phyloP scores from a whole-genome alignment of 1,140 invertebrate genomes.

The Drosophila santomea region DNA sequence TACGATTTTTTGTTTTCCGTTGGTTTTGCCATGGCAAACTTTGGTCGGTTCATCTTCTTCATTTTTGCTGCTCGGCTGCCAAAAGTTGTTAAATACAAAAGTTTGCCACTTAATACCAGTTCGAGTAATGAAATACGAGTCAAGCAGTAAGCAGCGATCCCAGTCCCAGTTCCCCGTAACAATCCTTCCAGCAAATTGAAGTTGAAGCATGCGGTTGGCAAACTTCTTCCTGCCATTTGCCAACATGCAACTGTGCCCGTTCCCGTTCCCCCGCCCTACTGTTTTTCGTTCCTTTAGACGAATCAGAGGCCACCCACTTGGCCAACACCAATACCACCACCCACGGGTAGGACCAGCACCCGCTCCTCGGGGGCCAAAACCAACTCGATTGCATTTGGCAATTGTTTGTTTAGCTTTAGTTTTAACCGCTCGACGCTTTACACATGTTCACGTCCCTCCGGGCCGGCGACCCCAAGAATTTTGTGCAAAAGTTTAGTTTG shows the following conservation, averaged over 20 bases:
- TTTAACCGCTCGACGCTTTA: conserved; percentile 65
- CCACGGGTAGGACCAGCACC: no score
- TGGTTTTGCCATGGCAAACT: conserved; percentile 52
- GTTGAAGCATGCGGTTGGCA: conserved; percentile 78
- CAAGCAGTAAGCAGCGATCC: conserved; percentile 43
- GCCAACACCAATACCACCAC: no score
- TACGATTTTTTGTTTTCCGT: conserved; percentile 18
- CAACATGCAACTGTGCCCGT: conserved; percentile 68
- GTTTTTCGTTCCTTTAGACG: conserved; percentile 1
- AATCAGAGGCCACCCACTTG: neutral
- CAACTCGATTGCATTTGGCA: conserved; percentile 63
- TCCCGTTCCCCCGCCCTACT: neutral
- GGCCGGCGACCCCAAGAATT: conserved; percentile 35
- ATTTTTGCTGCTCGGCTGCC: conserved; percentile 72
- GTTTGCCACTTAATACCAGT: conserved; percentile 82
- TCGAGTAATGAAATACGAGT: conserved; percentile 83
- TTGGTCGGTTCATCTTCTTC: conserved; percentile 63
- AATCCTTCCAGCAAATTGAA: conserved; percentile 68
- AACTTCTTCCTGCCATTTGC: conserved; percentile 64
- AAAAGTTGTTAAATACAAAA: conserved; percentile 83
- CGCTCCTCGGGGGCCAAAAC: conserved; percentile 5
- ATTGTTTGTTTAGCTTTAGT: conserved; percentile 80
- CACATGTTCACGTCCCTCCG: conserved; percentile 54
- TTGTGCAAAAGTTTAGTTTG: conserved; percentile 61
- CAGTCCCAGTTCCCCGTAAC: conserved; percentile 1